Base-by-base conservation (phyloP, 1,140 invertebrate species). In the Drosophila miranda region DNA sequence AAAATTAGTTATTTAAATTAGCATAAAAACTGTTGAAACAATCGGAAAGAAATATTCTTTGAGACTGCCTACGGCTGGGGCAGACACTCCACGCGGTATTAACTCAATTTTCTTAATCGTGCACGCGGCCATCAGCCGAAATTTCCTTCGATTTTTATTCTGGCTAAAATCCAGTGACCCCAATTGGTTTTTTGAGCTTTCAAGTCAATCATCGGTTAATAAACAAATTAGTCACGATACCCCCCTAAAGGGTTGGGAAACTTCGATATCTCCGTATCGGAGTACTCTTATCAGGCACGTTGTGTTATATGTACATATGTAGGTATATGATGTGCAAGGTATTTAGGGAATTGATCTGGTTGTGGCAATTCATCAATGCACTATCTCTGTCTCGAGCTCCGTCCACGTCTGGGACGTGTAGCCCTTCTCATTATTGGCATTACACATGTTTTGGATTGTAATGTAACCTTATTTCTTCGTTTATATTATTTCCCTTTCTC, bases 371-470 rank as follows among this genome's bases (percentile, higher is more conserved):
- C 81, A 87, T 84, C 81, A 81, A 55, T 51, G 75, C 74, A 66
- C 44, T 52, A 50, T 60, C 75, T 63, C 76, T 81, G 79, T 74
- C 70, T 81, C 52, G 51, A 56, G 61, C 69, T 74, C 59, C 38
- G 62, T 43, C 46, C 58, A 30, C 14, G 13, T 53, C 51, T 19
- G 61, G 26, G 50, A 14, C 55, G 51, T 72, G 61, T 67, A 41
- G 69, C 28, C 41, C 77, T 61, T 86, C 77, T 87, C 78, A 87
- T 86, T 86, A 87, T 86, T 86, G 81, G 81, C 81, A 86, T 86
- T 81, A 87, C 74, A 81, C 78, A 86, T 86, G 81, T 86, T 87
- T 87, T 86, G 81, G 82, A 87, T 86, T 78, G 82, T 38, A 38
- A 38, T 78, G 82, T 13, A 38, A 38, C 34, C 11, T 75, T 64